These are phyloP conservation scores for Panopea generosa DNA, from an alignment of 2,888 invertebrate genomes.

Conservation along the genomic window DNA sequence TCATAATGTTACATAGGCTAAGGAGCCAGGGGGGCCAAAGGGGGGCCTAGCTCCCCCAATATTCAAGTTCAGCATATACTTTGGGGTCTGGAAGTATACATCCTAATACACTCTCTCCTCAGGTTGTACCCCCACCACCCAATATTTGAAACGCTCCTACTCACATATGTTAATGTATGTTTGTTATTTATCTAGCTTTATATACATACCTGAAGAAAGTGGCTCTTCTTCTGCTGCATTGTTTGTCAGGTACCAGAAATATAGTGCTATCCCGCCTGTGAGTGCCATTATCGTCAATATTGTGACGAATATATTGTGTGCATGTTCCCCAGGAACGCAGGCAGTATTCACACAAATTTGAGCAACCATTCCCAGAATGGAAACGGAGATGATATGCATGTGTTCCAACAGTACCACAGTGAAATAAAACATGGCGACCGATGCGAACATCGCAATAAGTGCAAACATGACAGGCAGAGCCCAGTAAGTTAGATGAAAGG, in stretches of 20 bases:
- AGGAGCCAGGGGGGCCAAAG: no score
- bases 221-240: no score
- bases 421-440: constrained; percentile 48
- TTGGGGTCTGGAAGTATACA: no score
- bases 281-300: constrained; percentile 20
- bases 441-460: constrained; percentile 51
- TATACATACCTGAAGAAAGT: no score
- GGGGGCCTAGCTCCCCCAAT: no score
- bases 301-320: constrained; percentile 37
- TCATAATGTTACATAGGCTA: no score
- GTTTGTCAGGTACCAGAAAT: constrained; percentile 8
- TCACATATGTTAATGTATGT: no score
- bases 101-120: no score
- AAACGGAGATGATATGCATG: constrained; percentile 30
- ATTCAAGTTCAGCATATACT: no score
- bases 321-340: constrained; percentile 42
- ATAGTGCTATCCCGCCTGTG: constrained; percentile 11
- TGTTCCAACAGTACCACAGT: constrained; percentile 37
- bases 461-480: constrained; percentile 56
- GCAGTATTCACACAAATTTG: constrained; percentile 47
- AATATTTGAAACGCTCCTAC: no score
- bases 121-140: no score
- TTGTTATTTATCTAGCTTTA: no score
- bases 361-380: constrained; percentile 44
- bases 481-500: constrained; percentile 41